Base-by-base conservation (phyloP, 1,140 invertebrate species). In the Scaptomyza hsui region DNA sequence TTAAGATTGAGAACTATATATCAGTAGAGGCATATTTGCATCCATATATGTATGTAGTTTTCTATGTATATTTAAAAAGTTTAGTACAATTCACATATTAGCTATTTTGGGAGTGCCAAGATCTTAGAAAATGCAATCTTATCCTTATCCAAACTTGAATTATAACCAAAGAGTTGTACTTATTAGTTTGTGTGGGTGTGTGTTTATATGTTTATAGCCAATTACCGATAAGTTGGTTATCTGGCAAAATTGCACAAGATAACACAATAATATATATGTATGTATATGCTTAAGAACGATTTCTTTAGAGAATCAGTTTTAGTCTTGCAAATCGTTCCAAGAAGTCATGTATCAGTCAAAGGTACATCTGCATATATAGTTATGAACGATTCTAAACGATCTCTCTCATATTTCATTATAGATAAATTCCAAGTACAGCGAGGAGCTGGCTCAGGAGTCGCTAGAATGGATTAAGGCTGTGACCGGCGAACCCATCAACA, bases 351-450 rank as follows among this genome's bases (percentile, higher is more conserved):
- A 88, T 29, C 82, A 86, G 44, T 62, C 75, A 19, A 89, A 89
- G 81, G 85, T 89, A 21, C 3, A 7, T 0, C 1, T 37, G 16
- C 2, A 21, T 51, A 42, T 49, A 10, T 6, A 2, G 19, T 1
- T 32, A 39, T 35, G 7, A 21, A 18, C 13, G 9, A 18, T 41
- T 9, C n/a, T 48, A 18, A 53, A 15, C 1, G 0, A 19, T 2
- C n/a, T 37, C 12, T 4, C 7, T 51, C 0, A 15, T 1, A 3
- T 16, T 49, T 82, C 72, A 56, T 95, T 95, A 18, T 93, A 98
- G 97, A 97, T 98, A 67, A 97, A 97, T 91, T 97, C 96, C 90
- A 99, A 99, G 93, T 99, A 98, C 93, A 98, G 96, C 90, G 96
- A 98, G 91, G 96, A 98, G 86, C 94, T 98, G 69, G 97, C 97